Base-by-base conservation (phyloP, 2,888 invertebrate genomes). In the Phalangium opilio region DNA sequence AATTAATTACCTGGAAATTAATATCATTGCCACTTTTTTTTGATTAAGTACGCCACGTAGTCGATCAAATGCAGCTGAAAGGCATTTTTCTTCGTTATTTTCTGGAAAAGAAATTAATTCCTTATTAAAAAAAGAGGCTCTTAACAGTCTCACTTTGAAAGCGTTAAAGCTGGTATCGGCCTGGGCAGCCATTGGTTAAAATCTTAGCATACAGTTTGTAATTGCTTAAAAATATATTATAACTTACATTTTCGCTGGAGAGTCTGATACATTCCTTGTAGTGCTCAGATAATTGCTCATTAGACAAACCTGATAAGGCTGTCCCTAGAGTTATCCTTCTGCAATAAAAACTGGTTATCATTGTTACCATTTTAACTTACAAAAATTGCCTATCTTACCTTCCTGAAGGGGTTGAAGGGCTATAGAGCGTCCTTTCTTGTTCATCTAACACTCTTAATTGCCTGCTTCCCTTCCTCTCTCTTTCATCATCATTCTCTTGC, bases 41-140 rank as follows among this genome's bases (percentile, higher is more conserved):
- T 63, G 35, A 86, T 63, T 69, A 87, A 73, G 15, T 77, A 77
- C 0, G 79, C 74, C 74, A 90, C 77, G 57, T 83, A 81, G 63
- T 91, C 89, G 58, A 90, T 89, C 43, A 90, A 72, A 53, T 83
- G 80, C 2, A 89, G 69, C 53, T 77, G 79, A 76, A 89, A 91
- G 0, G 85, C 89, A 73, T 90, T 90, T 62, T 86, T 84, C 43
- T 76, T 73, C 60, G 76, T 86, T 56, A 90, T 82, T 78, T 86
- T 89, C 34, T 34, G 81, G n/a, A n/a, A n/a, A n/a, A n/a, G n/a
- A n/a, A n/a, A n/a, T n/a, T n/a, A n/a, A n/a, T n/a, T n/a, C n/a
- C n/a, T n/a, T n/a, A n/a, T n/a, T n/a, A 12, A 12, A 12, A 34
- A 34, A 34, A 34, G n/a, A 11, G n/a, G n/a, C n/a, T 12, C 2